A percentile compares a stretch with the other conserved stretches of the same genome.
phyloP scores from a whole-genome alignment of 1,140 invertebrate genomes.

The Pantala flavescens region DNA sequence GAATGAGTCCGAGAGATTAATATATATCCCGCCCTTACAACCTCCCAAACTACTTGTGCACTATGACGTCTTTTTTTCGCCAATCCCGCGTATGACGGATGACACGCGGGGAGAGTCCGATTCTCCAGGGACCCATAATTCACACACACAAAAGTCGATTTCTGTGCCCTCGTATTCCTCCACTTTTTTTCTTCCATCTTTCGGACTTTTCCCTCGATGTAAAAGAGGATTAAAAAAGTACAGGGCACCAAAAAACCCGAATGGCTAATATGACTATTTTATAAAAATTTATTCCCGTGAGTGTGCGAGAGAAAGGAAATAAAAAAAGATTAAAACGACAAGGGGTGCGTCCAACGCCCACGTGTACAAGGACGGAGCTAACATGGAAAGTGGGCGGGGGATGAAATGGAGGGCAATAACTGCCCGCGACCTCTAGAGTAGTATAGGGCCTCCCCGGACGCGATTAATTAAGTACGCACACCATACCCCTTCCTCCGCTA shows the following conservation, averaged over 20 bases:
- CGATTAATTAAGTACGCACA: constrained; percentile 6
- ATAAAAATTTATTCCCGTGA: constrained; percentile 8
- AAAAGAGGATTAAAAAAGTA: constrained; percentile 13
- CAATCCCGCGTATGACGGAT: not conserved
- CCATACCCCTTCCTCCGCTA: not conserved
- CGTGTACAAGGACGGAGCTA: constrained; percentile 7
- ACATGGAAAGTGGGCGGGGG: not conserved
- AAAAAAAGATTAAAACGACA: not conserved
- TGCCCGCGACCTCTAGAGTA: constrained; percentile 2
- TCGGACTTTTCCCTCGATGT: not conserved
- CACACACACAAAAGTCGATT: not conserved
- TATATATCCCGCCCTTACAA: too few relatives aligned
- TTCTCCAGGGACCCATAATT: not conserved
- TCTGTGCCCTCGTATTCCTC: not conserved
- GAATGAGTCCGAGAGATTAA: too few relatives aligned
- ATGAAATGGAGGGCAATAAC: constrained; percentile 9
- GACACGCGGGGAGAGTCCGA: not conserved
- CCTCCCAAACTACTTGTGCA: not conserved
- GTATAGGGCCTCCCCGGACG: not conserved
- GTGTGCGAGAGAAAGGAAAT: constrained; percentile 16
- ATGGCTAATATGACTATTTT: constrained; percentile 10
- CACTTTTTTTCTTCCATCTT: not conserved
- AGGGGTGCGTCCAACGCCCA: not conserved
- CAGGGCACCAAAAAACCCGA: not conserved
- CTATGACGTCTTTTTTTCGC: not conserved